Conservation (phyloP, 2,888 invertebrate genomes). For the Resseliella maxima region DNA sequence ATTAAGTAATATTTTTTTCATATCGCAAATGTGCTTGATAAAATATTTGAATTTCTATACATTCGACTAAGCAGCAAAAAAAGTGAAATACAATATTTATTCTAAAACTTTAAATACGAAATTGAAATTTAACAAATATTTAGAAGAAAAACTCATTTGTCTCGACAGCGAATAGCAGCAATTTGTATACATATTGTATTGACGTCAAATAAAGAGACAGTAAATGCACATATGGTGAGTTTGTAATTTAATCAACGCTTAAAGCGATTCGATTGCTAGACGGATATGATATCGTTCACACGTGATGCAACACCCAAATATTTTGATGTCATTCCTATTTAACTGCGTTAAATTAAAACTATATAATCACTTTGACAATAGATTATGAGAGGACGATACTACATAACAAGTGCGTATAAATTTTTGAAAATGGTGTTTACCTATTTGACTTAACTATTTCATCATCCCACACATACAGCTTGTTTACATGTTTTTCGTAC, state of each 20-base stretch:
- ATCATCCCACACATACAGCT: neutral
- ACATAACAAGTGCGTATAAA: neutral
- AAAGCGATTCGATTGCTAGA: neutral
- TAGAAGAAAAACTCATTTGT: too few relatives aligned
- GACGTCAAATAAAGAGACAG: neutral
- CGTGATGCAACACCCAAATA: neutral
- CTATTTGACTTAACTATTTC: neutral
- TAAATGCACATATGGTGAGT: neutral
- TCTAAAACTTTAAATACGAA: too few relatives aligned
- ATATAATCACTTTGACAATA: neutral
- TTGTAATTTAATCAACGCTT: neutral
- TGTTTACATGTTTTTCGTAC: neutral
- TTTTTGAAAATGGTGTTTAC: neutral
- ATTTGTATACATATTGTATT: neutral
- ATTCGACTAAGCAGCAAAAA: too few relatives aligned
- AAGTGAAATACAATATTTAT: too few relatives aligned
- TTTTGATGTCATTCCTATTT: neutral
- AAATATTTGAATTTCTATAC: too few relatives aligned
- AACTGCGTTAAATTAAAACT: neutral
- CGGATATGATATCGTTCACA: constrained; percentile 5
- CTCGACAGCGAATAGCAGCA: too few relatives aligned
- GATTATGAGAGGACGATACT: neutral
- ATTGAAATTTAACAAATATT: too few relatives aligned
- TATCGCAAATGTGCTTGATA: too few relatives aligned
- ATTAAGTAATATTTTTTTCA: too few relatives aligned